A percentile compares a stretch with the other conserved stretches of the same genome.
These are phyloP conservation scores for Centrocercus urophasianus DNA, from an alignment of 2,113 vertebrate genomes.

Conservation along the genomic window DNA sequence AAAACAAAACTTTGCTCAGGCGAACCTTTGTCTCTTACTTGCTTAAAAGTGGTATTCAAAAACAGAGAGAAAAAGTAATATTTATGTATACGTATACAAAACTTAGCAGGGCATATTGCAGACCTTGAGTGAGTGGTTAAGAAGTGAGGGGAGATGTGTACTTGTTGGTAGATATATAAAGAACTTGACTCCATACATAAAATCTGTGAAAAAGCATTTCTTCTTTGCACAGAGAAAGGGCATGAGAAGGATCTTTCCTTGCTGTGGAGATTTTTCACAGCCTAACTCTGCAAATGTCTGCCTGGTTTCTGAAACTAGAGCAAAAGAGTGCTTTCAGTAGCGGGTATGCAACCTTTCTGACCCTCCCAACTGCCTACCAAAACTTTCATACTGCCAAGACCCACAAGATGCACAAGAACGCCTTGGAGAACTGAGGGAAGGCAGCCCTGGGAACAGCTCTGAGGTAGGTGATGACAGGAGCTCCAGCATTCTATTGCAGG, in stretches of 20 bases:
- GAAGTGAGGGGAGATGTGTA: neutral
- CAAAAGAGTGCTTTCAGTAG: neutral
- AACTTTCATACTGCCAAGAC: neutral
- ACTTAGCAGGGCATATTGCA: neutral
- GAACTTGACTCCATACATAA: neutral
- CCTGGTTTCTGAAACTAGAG: neutral
- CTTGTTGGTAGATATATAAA: neutral
- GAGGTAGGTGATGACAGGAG: neutral
- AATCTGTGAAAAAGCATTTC: neutral
- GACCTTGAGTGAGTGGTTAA: neutral
- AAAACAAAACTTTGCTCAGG: constrained; percentile 33
- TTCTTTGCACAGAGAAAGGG: neutral
- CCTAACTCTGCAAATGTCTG: neutral
- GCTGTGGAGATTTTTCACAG: neutral
- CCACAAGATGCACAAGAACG: neutral
- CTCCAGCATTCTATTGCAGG: neutral
- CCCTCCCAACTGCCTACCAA: neutral
- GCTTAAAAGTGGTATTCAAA: neutral
- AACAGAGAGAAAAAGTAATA: neutral
- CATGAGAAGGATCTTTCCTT: neutral
- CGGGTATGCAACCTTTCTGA: neutral
- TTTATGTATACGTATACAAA: neutral
- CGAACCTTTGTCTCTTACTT: neutral
- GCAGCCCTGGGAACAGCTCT: neutral
- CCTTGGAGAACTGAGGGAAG: neutral